phyloP scores from a whole-genome alignment of 1,140 invertebrate genomes.

The Ceratosolen fusciceps region DNA sequence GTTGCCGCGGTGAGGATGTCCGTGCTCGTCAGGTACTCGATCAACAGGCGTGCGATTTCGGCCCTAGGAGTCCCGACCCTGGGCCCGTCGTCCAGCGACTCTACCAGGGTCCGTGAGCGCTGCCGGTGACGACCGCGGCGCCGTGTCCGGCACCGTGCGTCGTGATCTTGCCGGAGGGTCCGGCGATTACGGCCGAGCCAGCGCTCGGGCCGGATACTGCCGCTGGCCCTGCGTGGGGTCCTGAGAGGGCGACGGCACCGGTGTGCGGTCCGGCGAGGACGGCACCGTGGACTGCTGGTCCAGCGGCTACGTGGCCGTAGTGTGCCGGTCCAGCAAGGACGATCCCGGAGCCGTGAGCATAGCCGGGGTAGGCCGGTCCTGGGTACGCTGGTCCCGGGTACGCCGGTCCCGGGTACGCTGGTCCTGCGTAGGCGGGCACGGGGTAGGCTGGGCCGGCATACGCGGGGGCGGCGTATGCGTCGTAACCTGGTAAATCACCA shows the following conservation, averaged over 20 bases:
- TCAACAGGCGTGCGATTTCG: conserved; percentile 33
- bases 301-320: conserved; percentile 63
- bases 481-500: too few species aligned
- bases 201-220: conserved; percentile 66
- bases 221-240: conserved; percentile 65
- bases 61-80: background rate
- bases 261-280: conserved; percentile 63
- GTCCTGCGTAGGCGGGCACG: too few species aligned
- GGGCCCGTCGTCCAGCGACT: too few species aligned
- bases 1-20: background rate
- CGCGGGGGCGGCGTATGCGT: too few species aligned
- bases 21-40: conserved; percentile 33
- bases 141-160: conserved; percentile 67
- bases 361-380: conserved; percentile 39
- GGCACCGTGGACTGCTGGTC: conserved; percentile 61
- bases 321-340: conserved; percentile 57
- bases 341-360: conserved; percentile 52
- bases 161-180: conserved; percentile 68
- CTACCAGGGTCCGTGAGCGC: conserved; percentile 54
- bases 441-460: too few species aligned
- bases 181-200: conserved; percentile 67
- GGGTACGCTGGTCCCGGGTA: conserved; percentile 37
- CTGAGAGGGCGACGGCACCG: conserved; percentile 48
- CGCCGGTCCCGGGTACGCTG: too few species aligned
- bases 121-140: conserved; percentile 61